These are phyloP conservation scores for Rallus limicola DNA, from an alignment of 2,113 vertebrate genomes.

Conservation along the genomic window DNA sequence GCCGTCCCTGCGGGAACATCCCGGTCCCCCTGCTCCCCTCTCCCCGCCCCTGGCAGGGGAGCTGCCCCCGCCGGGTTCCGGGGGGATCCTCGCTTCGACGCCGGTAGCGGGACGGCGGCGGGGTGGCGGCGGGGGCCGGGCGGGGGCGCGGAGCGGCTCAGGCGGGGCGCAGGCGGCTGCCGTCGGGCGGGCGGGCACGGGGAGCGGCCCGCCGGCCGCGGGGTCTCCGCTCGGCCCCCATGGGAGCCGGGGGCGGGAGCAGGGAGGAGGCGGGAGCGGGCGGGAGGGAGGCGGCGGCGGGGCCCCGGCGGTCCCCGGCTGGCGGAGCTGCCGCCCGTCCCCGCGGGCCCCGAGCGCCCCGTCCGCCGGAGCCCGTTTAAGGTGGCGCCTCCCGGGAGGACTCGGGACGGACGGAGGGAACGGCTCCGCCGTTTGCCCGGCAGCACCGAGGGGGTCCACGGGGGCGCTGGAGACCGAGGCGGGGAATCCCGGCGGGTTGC, in stretches of 20 bases:
- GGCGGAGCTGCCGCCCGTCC: neutral
- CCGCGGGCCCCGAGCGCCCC: neutral
- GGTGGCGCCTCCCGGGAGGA: slow-evolving; percentile 48
- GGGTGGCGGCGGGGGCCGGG: neutral
- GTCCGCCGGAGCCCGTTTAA: slow-evolving; percentile 29
- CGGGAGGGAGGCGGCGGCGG: neutral
- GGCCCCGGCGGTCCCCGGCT: neutral
- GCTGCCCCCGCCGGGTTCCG: neutral
- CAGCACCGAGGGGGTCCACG: neutral
- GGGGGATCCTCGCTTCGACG: neutral
- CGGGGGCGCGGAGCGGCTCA: neutral
- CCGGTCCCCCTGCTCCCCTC: neutral
- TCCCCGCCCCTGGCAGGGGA: neutral
- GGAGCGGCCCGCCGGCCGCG: neutral
- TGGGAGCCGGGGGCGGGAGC: neutral
- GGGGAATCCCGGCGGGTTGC: neutral
- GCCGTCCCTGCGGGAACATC: slow-evolving; percentile 74
- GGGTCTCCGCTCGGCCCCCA: neutral
- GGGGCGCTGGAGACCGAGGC: no score
- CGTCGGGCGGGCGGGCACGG: neutral
- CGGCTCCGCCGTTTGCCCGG: neutral
- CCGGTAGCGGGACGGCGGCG: neutral
- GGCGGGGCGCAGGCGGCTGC: neutral
- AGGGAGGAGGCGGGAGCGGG: neutral
- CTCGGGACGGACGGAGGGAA: neutral